Percentiles rank a stretch among this genome's conserved stretches.
Evolutionary conservation across 1,140 invertebrate genomes (phyloP).

Genomic region (Lepidostoma basale): DNA sequence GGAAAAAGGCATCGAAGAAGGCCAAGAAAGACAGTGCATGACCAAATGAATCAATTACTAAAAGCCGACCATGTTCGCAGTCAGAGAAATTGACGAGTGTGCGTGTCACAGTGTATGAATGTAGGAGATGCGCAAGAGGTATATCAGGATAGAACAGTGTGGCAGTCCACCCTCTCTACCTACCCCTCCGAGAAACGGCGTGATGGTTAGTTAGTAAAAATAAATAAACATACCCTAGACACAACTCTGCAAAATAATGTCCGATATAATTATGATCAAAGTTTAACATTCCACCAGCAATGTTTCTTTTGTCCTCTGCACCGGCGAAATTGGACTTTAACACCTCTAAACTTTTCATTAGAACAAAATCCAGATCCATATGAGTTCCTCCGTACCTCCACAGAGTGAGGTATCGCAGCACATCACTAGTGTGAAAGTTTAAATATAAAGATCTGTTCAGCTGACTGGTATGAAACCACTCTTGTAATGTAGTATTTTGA

Average conservation of each 20-base stretch:
- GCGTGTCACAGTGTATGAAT: too few species aligned
- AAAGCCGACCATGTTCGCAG: too few species aligned
- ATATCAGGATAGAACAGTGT: too few species aligned
- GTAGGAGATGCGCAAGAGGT: too few species aligned
- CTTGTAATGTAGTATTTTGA: constrained; percentile 58
- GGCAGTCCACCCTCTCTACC: too few species aligned
- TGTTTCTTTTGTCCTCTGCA: constrained; percentile 63
- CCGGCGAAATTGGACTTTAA: constrained; percentile 69
- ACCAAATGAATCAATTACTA: too few species aligned
- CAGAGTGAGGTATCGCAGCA: constrained; percentile 61
- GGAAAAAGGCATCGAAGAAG: too few species aligned
- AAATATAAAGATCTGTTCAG: constrained; percentile 59
- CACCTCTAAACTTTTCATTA: constrained; percentile 66
- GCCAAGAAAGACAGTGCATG: too few species aligned
- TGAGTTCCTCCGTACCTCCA: constrained; percentile 69
- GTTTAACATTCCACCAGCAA: constrained; percentile 71
- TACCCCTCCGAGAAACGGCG: too few species aligned
- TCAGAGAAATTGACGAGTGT: too few species aligned
- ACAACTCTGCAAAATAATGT: constrained; percentile 62
- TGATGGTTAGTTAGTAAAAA: too few species aligned
- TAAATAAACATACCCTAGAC: constrained; percentile 59
- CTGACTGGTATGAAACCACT: constrained; percentile 57
- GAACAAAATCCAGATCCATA: constrained; percentile 75
- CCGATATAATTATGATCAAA: constrained; percentile 64
- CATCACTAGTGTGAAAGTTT: constrained; percentile 60